Percentiles rank a stretch among this genome's conserved stretches.
phyloP scores from a whole-genome alignment of 1,140 invertebrate genomes.

The Coboldia fuscipes region DNA sequence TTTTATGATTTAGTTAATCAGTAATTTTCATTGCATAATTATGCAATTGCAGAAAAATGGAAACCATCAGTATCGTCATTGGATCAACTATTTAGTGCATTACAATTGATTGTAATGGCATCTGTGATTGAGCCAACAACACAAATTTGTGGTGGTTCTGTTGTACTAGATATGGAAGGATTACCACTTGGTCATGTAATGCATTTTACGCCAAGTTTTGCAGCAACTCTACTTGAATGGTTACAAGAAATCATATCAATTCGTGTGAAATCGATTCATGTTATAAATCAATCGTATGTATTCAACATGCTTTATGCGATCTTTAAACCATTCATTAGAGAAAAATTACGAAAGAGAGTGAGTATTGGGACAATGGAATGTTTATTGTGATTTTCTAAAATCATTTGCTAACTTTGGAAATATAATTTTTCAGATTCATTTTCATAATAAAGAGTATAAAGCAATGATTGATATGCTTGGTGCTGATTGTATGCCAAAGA shows the following conservation, averaged over 20 bases:
- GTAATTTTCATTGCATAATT: constrained; percentile 2
- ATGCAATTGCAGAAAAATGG: constrained; percentile 30
- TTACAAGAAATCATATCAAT: constrained; percentile 36
- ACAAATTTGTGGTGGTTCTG: constrained; percentile 34
- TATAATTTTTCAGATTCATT: constrained; percentile 28
- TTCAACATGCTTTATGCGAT: constrained; percentile 55
- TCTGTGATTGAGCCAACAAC: constrained; percentile 36
- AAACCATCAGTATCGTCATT: constrained; percentile 33
- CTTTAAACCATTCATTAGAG: constrained; percentile 54
- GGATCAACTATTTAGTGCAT: constrained; percentile 30
- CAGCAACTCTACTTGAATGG: constrained; percentile 35
- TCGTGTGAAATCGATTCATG: constrained; percentile 46
- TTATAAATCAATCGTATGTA: constrained; percentile 57
- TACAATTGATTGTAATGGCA: constrained; percentile 32
- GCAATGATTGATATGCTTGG: constrained; percentile 38
- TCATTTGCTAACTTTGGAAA: neutral
- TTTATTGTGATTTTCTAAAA: neutral
- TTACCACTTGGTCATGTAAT: constrained; percentile 38
- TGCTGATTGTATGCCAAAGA: constrained; percentile 35
- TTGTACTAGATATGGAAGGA: constrained; percentile 46
- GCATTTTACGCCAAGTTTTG: constrained; percentile 47
- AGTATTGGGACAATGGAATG: constrained; percentile 6
- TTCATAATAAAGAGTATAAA: constrained; percentile 49
- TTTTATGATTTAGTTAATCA: constrained; percentile 1
- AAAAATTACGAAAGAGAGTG: constrained; percentile 34